These are phyloP conservation scores for Amorpha juglandis DNA, from an alignment of 2,888 invertebrate genomes.

Conservation along the genomic window DNA sequence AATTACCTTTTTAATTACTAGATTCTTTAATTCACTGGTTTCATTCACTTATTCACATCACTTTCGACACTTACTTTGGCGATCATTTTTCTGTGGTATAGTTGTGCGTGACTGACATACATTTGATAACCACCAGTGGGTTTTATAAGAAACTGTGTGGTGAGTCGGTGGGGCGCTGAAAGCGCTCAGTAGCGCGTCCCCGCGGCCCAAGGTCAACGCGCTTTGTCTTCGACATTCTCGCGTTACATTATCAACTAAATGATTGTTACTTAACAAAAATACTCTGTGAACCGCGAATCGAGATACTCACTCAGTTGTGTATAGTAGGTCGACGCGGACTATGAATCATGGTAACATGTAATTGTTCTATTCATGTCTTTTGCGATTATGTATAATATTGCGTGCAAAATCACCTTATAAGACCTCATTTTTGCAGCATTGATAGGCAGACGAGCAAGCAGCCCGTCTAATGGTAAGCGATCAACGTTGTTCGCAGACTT, in stretches of 20 bases:
- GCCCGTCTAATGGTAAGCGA: too few species aligned
- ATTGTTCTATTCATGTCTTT: conserved; percentile 12
- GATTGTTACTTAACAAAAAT: conserved; percentile 73
- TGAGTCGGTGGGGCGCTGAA: conserved; percentile 74
- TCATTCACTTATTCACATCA: conserved; percentile 44
- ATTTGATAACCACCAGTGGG: conserved; percentile 69
- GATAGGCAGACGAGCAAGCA: too few species aligned
- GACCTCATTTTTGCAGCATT: too few species aligned
- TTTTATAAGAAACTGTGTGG: conserved; percentile 77
- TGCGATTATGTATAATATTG: not conserved
- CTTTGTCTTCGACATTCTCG: conserved; percentile 78
- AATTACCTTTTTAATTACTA: conserved; percentile 3
- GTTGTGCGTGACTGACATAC: conserved; percentile 76
- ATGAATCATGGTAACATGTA: conserved; percentile 44
- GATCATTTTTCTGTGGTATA: conserved; percentile 75
- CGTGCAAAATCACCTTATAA: not conserved
- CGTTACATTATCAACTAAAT: conserved; percentile 67
- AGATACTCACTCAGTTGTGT: conserved; percentile 51
- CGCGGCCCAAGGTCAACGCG: conserved; percentile 66
- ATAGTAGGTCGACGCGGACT: conserved; percentile 64
- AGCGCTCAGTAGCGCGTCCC: conserved; percentile 59
- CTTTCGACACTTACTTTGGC: conserved; percentile 69
- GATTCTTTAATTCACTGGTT: conserved; percentile 22
- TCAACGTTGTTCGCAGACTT: too few species aligned
- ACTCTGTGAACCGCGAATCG: conserved; percentile 69